Base-by-base conservation (phyloP, 2,113 vertebrate species). In the Halichoeres trimaculatus region DNA sequence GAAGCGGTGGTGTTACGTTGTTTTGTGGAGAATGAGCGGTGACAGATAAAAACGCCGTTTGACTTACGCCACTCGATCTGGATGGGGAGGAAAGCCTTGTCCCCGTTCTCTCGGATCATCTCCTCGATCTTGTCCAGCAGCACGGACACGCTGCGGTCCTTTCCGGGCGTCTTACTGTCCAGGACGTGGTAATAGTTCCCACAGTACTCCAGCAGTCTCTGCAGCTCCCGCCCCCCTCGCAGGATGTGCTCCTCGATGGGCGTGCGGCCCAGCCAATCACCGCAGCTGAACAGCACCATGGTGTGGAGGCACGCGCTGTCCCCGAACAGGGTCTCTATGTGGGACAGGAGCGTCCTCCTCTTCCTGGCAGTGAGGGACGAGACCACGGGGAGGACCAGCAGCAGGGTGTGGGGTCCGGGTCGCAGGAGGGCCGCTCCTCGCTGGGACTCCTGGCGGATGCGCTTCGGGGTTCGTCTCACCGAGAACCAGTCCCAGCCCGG, bases 401-500 rank as follows among this genome's bases (percentile, higher is more conserved):
- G 84, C 13, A 94, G 84, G 2, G 90, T 93, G 75, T 94, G 94
- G 57, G 93, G 94, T 2, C 94, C 93, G 0, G 94, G 94, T 2
- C 90, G 86, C n/a, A 93, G 90, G 36, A 94, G 93, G 56, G 91
- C 90, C 0, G 88, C 91, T 1, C 93, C 94, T 1, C 90, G 88
- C 84, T 91, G 90, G 10, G 92, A 88, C 85, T 94, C 94, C 40
- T 91, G 93, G 0, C 85, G 88, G 76, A 93, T 84, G 8, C 90
- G 88, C 73, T 88, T 90, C 0, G 92, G 90, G 20, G 93, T 94
- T 8, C 91, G 85, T 34, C 91, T 81, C 41, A 93, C 81, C 0
- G 94, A 94, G 82, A 92, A 94, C 94, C 94, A 94, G 77, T 93
- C 93, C 94, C 94, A 94, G 34, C 94, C 93, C 0, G 94, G 94